Conservation (phyloP, 2,797 vertebrate genomes). For the Anniella stebbinsi region DNA sequence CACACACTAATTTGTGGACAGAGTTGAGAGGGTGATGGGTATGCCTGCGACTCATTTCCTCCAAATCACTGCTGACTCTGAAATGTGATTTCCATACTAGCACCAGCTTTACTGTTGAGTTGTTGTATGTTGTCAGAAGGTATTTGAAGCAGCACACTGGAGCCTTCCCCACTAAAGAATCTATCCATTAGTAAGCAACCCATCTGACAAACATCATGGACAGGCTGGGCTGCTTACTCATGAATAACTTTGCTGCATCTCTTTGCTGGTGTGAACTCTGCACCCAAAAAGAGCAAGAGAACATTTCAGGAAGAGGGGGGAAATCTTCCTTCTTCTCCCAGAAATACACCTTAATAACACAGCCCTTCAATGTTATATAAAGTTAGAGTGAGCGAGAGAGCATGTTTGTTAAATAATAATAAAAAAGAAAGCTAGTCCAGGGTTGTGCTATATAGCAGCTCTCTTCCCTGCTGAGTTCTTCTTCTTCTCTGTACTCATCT, state of each 20-base stretch:
- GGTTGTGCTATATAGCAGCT: neutral
- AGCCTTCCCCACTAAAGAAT: neutral
- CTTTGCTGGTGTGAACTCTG: slow-evolving; percentile 8
- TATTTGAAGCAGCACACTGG: neutral
- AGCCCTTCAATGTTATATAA: neutral
- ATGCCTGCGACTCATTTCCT: neutral
- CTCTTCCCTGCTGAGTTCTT: neutral
- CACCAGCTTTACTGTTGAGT: neutral
- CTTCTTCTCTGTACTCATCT: neutral
- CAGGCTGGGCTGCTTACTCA: neutral
- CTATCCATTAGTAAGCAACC: neutral
- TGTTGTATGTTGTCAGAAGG: neutral
- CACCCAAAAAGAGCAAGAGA: neutral
- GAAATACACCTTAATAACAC: neutral
- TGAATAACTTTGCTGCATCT: neutral
- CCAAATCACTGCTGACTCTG: neutral
- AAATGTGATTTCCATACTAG: neutral
- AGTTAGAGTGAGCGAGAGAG: neutral
- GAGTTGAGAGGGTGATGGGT: too few relatives aligned
- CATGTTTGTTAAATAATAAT: neutral
- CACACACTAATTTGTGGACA: too few relatives aligned
- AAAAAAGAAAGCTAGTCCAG: neutral
- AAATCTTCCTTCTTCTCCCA: neutral
- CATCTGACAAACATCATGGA: neutral
- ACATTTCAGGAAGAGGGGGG: neutral